Conservation (phyloP, 2,113 vertebrate species). For the Hyperopisus bebe region DNA sequence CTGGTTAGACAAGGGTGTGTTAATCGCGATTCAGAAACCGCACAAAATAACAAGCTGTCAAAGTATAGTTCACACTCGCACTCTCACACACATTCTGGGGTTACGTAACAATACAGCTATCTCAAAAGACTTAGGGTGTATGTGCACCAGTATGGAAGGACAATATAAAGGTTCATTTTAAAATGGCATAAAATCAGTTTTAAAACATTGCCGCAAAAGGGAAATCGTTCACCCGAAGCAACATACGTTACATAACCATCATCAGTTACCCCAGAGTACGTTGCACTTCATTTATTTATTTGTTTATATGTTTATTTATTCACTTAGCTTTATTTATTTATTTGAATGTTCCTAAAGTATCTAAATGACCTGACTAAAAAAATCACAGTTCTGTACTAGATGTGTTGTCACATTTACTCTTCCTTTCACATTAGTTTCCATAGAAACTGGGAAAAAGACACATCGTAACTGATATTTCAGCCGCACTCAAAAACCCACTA, state of each 20-base stretch:
- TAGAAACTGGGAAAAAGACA: constrained; percentile 5
- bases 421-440: constrained; percentile 9
- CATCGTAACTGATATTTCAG: not conserved
- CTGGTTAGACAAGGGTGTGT: not conserved
- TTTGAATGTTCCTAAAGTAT: not conserved
- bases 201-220: not conserved
- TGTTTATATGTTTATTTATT: not conserved
- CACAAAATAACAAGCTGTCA: not conserved
- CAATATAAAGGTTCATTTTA: not conserved
- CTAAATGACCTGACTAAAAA: not conserved
- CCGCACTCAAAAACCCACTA: not conserved
- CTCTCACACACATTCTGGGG: not conserved
- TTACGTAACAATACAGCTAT: not conserved
- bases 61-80: too few species aligned
- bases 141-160: not conserved
- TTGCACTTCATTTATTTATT: not conserved
- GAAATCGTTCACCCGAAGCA: not conserved
- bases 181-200: not conserved
- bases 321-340: not conserved
- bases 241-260: not conserved
- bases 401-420: not conserved
- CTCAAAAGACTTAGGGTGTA: not conserved
- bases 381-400: not conserved
- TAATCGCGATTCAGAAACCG: not conserved
- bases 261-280: not conserved